These are phyloP conservation scores for Crenichthys baileyi DNA, from an alignment of 2,797 vertebrate species.

Conservation along the genomic window DNA sequence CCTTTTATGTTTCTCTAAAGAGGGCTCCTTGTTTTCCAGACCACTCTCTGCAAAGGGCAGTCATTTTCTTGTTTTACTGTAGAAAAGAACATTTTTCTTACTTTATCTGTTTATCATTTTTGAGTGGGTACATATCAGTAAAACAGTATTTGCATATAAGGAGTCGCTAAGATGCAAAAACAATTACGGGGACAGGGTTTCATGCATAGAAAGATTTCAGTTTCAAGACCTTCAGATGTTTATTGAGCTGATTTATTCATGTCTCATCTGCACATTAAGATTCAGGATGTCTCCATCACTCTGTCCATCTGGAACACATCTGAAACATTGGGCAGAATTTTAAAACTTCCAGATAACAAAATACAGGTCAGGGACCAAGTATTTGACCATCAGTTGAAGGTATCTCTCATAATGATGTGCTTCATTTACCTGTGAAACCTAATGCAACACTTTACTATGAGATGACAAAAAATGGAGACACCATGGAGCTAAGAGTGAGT, in stretches of 20 bases:
- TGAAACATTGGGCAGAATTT: conserved; percentile 28
- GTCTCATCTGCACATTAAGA: conserved; percentile 20
- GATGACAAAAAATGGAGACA: background rate
- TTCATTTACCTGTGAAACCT: background rate
- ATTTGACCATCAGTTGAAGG: background rate
- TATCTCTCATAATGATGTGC: background rate
- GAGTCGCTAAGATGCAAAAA: background rate
- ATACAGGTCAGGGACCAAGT: conserved; percentile 32
- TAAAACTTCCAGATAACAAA: conserved; percentile 56
- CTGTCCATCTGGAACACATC: conserved; percentile 57
- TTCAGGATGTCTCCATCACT: conserved; percentile 20
- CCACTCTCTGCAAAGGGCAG: background rate
- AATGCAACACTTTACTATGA: background rate
- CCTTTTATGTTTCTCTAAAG: background rate
- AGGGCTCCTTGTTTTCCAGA: background rate
- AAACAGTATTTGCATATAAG: background rate
- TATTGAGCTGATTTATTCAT: conserved; percentile 58
- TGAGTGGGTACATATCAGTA: background rate
- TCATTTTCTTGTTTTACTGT: background rate
- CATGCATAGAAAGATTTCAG: background rate
- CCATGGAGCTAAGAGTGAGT: background rate
- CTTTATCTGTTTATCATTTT: background rate
- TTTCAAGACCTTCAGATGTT: background rate
- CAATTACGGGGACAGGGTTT: background rate
- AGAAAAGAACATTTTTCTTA: background rate